Conservation (phyloP, 2,888 invertebrate genomes). For the Patella depressa region DNA sequence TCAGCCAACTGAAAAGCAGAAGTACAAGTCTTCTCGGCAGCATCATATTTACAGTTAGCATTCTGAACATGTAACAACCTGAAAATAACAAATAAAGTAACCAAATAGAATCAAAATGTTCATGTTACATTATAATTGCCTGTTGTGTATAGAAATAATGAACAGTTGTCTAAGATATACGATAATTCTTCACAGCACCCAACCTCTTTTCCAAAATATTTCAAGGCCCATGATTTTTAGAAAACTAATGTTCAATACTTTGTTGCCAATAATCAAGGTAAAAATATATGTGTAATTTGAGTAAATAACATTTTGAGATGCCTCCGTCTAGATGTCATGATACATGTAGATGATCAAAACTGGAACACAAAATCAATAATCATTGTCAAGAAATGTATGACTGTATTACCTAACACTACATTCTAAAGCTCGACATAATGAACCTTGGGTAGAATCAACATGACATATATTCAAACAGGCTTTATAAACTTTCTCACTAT, state of each 20-base stretch:
- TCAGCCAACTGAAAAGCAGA: slow-evolving; percentile 75
- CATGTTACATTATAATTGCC: too few relatives aligned
- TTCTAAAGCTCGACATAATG: slow-evolving; percentile 81
- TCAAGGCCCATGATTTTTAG: too few relatives aligned
- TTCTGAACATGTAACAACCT: slow-evolving; percentile 89
- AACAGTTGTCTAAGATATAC: too few relatives aligned
- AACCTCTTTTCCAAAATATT: too few relatives aligned
- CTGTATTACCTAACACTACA: slow-evolving; percentile 85
- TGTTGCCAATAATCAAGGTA: too few relatives aligned
- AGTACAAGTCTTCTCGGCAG: slow-evolving; percentile 81
- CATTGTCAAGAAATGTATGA: background rate
- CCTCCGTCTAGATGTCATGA: slow-evolving; percentile 31
- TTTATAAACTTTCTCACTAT: slow-evolving; percentile 81
- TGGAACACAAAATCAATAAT: background rate
- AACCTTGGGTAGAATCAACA: slow-evolving; percentile 67
- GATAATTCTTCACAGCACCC: too few relatives aligned
- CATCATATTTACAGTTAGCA: slow-evolving; percentile 84
- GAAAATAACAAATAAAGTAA: slow-evolving; percentile 35
- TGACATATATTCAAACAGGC: slow-evolving; percentile 79
- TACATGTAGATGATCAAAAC: too few relatives aligned
- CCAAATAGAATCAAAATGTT: background rate
- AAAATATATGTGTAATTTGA: too few relatives aligned
- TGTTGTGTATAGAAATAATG: too few relatives aligned
- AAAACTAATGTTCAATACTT: too few relatives aligned
- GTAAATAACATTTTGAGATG: background rate